Base-by-base conservation (phyloP, 2,888 invertebrate species). In the Lycocerus yunnanus region DNA sequence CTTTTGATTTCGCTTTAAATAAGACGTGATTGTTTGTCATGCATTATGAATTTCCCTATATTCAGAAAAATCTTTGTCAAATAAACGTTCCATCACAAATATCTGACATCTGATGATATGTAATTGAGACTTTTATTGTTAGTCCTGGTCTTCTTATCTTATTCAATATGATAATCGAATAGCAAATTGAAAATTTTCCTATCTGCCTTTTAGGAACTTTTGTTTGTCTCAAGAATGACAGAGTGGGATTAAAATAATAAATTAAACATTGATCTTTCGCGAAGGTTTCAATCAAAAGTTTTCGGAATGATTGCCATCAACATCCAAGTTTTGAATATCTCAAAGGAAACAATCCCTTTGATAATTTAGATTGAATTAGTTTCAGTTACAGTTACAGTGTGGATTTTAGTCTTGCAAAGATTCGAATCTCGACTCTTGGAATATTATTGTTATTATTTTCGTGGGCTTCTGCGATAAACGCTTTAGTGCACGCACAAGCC, bases 51-150 rank as follows among this genome's bases (percentile, higher is more conserved):
- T 68, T 76, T 68, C 71, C 68, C 15, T 68, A 61, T n/a, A 58
- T 70, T 73, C 70, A 24, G 24, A 67, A 60, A 73, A 76, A 73
- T 72, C 72, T 72, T 68, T 72, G 66, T 72, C 67, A 59, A 73
- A 71, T 71, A 71, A 73, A 68, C 73, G 71, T 68, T 76, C 76
- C 69, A 76, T 76, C 76, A 76, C 66, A 76, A 58, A 73, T 73
- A 76, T 73, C 73, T 76, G 76, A 73, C 76, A 63, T 70, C 70
- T 60, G 73, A 76, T 66, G 71, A 70, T 71, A 66, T 73, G 58
- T 72, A 73, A 76, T 76, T 68, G 70, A 71, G 70, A 76, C 68
- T 76, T 73, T 73, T 73, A 76, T 76, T 76, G 73, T 76, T 71
- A 70, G 43, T 58, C 14, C 58, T 68, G 72, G 68, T 72, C 69